Evolutionary conservation across 2,797 vertebrate genomes (phyloP), one percentile per base, ranked within the genome.

Genomic region (Pseudotriccus pelzelni): DNA sequence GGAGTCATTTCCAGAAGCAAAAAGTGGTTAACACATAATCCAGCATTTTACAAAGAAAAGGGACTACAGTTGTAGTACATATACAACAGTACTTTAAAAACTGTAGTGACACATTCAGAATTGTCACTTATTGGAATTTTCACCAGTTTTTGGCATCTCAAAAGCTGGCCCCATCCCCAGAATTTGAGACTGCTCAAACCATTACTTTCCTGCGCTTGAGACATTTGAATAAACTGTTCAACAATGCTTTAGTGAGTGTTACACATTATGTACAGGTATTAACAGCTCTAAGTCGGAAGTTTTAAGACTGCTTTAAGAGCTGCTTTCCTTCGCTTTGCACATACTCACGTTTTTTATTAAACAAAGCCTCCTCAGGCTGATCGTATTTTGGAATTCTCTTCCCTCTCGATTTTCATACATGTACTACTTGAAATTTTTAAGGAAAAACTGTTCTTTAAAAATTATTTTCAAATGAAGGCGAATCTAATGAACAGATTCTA

Each of bases 391-490:
- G 58, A 82, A 60, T 84, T 62, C 36, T 77, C 60, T 81, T 85
- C 85, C 36, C 83, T 92, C 36, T 78, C 50, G 25, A 78, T 66
- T 52, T 75, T 88, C 47, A 86, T 80, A n/a, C 49, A 27, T 13
- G 23, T 52, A 86, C 74, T 87, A 86, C 84, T 62, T 82, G 75
- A 30, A 30, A 28, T n/a, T 74, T 93, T 94, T 49, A 66, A 93
- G 32, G 37, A 37, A 67, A 95, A 88, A 69, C 7, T 6, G 32
- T 53, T 92, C 17, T 62, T 94, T 90, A 69, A 56, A 44, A 64
- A 81, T 70, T 19, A 94, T 79, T 94, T 96, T 91, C 86, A 90
- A 75, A 32, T 43, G 43, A 73, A 93, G 41, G 70, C 14, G 72
- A 74, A 81, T 88, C 72, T 89, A 78, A 92, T 34, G 7, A 58